Base-by-base conservation (phyloP, 1,140 invertebrate genomes). In the Euura saliciscinereae region DNA sequence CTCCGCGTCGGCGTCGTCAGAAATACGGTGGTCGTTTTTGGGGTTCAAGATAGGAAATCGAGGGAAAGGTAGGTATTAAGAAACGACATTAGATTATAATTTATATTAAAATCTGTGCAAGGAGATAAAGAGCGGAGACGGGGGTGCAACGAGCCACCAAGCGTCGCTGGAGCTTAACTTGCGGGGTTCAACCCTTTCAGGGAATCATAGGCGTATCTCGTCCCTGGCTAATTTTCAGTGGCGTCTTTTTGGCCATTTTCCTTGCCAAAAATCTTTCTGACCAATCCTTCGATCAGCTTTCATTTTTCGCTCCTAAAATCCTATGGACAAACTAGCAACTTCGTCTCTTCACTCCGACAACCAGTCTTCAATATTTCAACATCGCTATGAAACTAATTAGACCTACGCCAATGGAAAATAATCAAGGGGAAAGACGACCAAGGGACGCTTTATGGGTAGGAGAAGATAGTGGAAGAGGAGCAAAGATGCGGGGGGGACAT, bases 81-180 rank as follows among this genome's bases (percentile, higher is more conserved):
- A 85, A 87, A 86, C 76, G 82, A 83, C 82, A 85, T 84, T 83
- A 86, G 85, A 86, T 86, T 86, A 85, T 87, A 86, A 87, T 87
- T 86, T 86, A 86, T 86, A 87, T 86, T 86, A 86, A 86, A 86
- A 86, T 86, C 85, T 84, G 84, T 82, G 82, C 82, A 78, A 82
- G 79, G 80, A 86, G 84, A 87, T 86, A 86, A 86, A 87, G 84
- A 84, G 79, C 79, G 73, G 80, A 76, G 74, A 73, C 73, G 75
- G 68, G 73, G 74, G 65, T 65, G 78, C 78, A 79, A 78, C 78
- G 77, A 78, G 46, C 73, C 78, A 51, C 75, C 76, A 77, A 75
- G 65, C 70, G 44, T 44, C 68, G 73, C 71, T n/a, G 46, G 46
- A n/a, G 46, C 71, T 71, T 70, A 73, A 77, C 78, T 73, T 78